Percentiles rank a stretch among this genome's conserved stretches.
These are phyloP conservation scores for Sebastes oblongus DNA, from an alignment of 2,797 vertebrate species.

Conservation along the genomic window DNA sequence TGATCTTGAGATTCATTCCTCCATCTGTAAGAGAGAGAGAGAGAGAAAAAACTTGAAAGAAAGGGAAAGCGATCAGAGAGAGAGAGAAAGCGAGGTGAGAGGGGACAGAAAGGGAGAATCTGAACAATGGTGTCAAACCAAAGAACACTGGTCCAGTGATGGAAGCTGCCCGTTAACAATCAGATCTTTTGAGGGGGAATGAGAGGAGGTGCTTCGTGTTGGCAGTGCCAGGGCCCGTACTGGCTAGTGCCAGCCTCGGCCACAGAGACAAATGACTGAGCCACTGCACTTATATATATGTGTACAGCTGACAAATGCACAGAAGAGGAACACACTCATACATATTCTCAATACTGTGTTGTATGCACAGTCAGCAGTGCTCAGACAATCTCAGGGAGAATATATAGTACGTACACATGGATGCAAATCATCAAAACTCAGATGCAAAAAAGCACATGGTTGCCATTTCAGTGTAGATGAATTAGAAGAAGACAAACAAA, in stretches of 20 bases:
- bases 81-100: slow-evolving; percentile 46
- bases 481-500: background rate
- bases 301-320: slow-evolving; percentile 20
- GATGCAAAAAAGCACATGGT: background rate
- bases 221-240: slow-evolving; percentile 85
- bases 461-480: background rate
- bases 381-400: background rate
- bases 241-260: slow-evolving; percentile 84
- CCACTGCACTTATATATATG: slow-evolving; percentile 39
- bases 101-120: slow-evolving; percentile 56
- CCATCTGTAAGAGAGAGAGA: background rate
- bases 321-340: slow-evolving; percentile 9
- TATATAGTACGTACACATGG: background rate
- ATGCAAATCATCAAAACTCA: background rate
- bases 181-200: slow-evolving; percentile 85
- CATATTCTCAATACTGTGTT: slow-evolving; percentile 20
- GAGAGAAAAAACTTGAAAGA: slow-evolving; percentile 1
- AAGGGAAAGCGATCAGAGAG: background rate
- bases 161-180: slow-evolving; percentile 86
- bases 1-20: background rate
- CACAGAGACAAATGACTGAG: slow-evolving; percentile 75
- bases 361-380: slow-evolving; percentile 30
- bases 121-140: slow-evolving; percentile 92
- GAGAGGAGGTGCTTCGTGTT: slow-evolving; percentile 71
- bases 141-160: slow-evolving; percentile 85